phyloP scores from a whole-genome alignment of 2,113 vertebrate species.

The Trematomus loennbergii region DNA sequence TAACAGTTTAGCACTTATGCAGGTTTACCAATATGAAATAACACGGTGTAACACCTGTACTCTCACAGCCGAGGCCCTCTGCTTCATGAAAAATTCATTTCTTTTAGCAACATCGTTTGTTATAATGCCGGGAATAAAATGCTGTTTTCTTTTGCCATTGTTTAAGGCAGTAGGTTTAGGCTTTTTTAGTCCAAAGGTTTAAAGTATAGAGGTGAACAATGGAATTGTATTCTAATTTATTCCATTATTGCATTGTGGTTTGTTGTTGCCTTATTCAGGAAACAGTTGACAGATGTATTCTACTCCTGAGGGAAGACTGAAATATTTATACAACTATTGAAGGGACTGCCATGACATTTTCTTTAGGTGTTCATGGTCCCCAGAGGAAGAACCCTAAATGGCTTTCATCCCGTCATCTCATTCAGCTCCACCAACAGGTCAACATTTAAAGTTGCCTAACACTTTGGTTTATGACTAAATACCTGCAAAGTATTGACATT shows the following conservation, averaged over 20 bases:
- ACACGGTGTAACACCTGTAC: constrained; percentile 59
- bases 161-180: constrained; percentile 8
- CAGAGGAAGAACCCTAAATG: neutral
- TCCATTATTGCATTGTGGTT: constrained; percentile 8
- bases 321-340: too few species aligned
- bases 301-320: neutral
- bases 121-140: constrained; percentile 44
- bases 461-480: neutral
- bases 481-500: neutral
- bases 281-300: constrained; percentile 21
- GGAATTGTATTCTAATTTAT: neutral
- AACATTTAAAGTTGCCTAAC: neutral
- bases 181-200: constrained; percentile 22
- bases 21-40: constrained; percentile 58
- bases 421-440: neutral
- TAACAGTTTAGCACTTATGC: constrained; percentile 59
- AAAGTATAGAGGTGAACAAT: neutral
- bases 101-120: constrained; percentile 48
- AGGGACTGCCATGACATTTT: neutral
- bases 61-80: constrained; percentile 24
- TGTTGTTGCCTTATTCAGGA: constrained; percentile 14
- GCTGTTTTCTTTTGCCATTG: constrained; percentile 20
- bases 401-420: neutral
- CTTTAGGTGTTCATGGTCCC: neutral
- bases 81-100: constrained; percentile 71